Base-by-base conservation (phyloP, 2,888 invertebrate genomes). In the Drosophila glabriapex region DNA sequence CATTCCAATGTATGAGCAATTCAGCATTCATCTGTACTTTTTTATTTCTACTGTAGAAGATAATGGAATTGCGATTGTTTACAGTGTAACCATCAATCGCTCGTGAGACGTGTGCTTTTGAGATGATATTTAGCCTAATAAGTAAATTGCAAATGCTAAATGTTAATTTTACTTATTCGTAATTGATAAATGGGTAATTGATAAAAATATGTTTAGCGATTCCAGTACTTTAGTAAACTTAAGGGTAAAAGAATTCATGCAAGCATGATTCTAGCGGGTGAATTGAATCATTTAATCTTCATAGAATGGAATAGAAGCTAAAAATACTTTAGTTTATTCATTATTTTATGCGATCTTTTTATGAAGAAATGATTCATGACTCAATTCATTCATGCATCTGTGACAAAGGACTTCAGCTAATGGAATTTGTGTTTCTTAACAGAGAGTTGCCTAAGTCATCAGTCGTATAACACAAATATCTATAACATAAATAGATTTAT, bases 261-360 rank as follows among this genome's bases (percentile, higher is more conserved):
- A 46, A 16, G 16, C 4, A 4, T 4, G 4, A 46, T 46, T 46
- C 14, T n/a, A 41, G 2, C 4, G 10, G 4, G 12, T 5, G 37
- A 37, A 37, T 2, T 43, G 5, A 43, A 12, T 43, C 22, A 43
- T 12, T 16, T 7, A 14, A 46, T 46, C 7, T 14, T 25, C 46
- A 35, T 14, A 4, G 14, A 35, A 41, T 14, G 7, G 7, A 22
- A 43, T 6, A 43, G 12, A 58, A 64, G 16, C n/a, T 9, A 50
- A 63, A 12, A 62, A 39, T 25, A 69, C 29, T 53, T 43, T 5
- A 31, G 12, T 46, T 54, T 50, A 10, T 39, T 72, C 46, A 43
- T 33, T 37, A n/a, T 35, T 56, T 29, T 41, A 39, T 50, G 29
- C 29, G 25, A 31, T 54, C 4, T 25, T 9, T 46, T 2, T 25